Percentiles rank a stretch among this genome's conserved stretches.
phyloP scores from a whole-genome alignment of 2,888 invertebrate genomes.

The Cecidostiba fungosa region DNA sequence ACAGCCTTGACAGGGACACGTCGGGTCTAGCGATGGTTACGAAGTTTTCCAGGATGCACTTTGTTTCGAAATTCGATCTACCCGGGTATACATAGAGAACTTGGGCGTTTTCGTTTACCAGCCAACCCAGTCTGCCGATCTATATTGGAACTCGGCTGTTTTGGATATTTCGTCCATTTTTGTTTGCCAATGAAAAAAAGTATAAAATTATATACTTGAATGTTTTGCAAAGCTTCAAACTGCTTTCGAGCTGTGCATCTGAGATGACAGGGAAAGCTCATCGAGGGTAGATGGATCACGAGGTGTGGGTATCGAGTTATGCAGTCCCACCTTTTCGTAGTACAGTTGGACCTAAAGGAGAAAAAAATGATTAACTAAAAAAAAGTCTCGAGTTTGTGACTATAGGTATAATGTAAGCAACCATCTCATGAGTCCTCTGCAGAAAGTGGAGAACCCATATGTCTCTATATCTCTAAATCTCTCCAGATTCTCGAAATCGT shows the following conservation, averaged over 20 bases:
- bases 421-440: constrained; percentile 66
- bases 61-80: constrained; percentile 59
- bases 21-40: constrained; percentile 65
- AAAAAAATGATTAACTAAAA: neutral
- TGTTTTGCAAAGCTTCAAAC: constrained; percentile 65
- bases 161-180: neutral
- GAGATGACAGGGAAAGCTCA: constrained; percentile 65
- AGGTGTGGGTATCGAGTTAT: constrained; percentile 62
- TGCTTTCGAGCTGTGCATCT: constrained; percentile 56
- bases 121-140: constrained; percentile 68
- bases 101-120: constrained; percentile 65
- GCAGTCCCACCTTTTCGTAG: constrained; percentile 65
- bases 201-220: constrained; percentile 65
- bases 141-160: constrained; percentile 14
- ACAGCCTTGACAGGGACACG: constrained; percentile 62
- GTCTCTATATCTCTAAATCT: constrained; percentile 64
- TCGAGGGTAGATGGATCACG: constrained; percentile 67
- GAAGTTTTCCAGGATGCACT: constrained; percentile 57
- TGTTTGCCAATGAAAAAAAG: neutral
- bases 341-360: constrained; percentile 64
- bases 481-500: constrained; percentile 63
- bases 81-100: constrained; percentile 67
- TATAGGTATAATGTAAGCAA: constrained; percentile 28
- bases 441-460: constrained; percentile 64
- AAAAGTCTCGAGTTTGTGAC: neutral